A percentile compares a stretch with the other conserved stretches of the same genome.
phyloP scores from a whole-genome alignment of 2,797 vertebrate species.

The Pelochelys cantorii region DNA sequence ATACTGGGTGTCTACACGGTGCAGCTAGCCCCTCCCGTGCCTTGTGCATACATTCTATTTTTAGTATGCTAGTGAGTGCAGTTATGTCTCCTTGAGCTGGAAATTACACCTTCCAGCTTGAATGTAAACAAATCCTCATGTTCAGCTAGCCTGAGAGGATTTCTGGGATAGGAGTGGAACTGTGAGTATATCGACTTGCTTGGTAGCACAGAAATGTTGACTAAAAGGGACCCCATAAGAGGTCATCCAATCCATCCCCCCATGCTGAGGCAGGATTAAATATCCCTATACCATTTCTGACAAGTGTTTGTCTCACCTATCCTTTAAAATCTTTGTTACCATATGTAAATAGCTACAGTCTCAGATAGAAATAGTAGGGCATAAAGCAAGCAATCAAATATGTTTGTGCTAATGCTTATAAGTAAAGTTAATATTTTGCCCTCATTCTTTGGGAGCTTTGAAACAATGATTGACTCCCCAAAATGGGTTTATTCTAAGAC shows the following conservation, averaged over 20 bases:
- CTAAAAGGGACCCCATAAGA: too few species aligned
- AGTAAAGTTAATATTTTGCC: background rate
- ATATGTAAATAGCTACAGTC: background rate
- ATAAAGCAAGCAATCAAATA: background rate
- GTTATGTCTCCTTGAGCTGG: too few species aligned
- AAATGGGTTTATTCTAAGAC: background rate
- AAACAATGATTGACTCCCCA: background rate
- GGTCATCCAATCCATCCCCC: too few species aligned
- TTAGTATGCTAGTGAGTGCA: too few species aligned
- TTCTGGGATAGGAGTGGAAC: background rate
- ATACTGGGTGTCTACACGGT: background rate
- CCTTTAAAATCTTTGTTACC: background rate
- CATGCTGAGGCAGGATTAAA: too few species aligned
- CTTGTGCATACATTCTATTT: too few species aligned
- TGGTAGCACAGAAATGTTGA: too few species aligned
- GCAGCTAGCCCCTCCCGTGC: too few species aligned
- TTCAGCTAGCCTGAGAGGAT: background rate
- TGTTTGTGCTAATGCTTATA: background rate
- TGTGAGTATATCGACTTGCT: background rate
- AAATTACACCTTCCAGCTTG: too few species aligned
- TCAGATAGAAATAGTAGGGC: background rate
- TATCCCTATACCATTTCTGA: too few species aligned
- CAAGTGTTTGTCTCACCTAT: background rate
- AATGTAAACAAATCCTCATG: background rate
- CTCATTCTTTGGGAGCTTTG: background rate